Evolutionary conservation across 1,140 invertebrate species (phyloP), one percentile per base, ranked within the genome.

Genomic region (Orchesella cincta): DNA sequence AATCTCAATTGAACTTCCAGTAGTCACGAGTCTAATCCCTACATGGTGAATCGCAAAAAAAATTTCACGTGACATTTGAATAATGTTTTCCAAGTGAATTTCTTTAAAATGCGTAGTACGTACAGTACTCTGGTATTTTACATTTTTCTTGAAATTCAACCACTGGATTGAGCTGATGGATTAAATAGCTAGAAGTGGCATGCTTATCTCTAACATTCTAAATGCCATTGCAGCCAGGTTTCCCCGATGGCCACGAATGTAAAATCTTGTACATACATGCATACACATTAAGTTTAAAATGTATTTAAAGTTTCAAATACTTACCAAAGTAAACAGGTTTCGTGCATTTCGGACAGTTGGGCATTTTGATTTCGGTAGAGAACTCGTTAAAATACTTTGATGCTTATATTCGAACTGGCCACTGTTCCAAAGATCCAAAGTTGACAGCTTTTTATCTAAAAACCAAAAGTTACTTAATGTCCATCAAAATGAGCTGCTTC

Each of bases 251-350:
- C n/a, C n/a, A n/a, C n/a, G n/a, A n/a, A n/a, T n/a, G n/a, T n/a
- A n/a, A n/a, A n/a, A n/a, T n/a, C n/a, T n/a, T n/a, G n/a, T n/a
- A n/a, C n/a, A n/a, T n/a, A n/a, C n/a, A n/a, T n/a, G 39, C 39
- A 46, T 46, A 12, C 39, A 12, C 8, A 46, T 12, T 46, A 12
- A 46, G 39, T 12, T 20, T 46, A 8, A 46, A 46, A 12, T 46
- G 20, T 46, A 14, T 26, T 5, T 20, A 73, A 73, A 2, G 23
- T 35, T 35, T 76, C 64, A n/a, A 29, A 72, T 18, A 84, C 86
- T 87, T 81, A 89, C 88, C 88, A 78, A 89, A 89, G 80, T 89
- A 89, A 8, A 89, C 88, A 31, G 88, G 86, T 79, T 89, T 89
- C 39, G 87, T 83, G 82, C 88, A 89, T 84, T 88, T 87, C 1